phyloP scores from a whole-genome alignment of 2,797 vertebrate genomes.

The Enteromius viviparus region DNA sequence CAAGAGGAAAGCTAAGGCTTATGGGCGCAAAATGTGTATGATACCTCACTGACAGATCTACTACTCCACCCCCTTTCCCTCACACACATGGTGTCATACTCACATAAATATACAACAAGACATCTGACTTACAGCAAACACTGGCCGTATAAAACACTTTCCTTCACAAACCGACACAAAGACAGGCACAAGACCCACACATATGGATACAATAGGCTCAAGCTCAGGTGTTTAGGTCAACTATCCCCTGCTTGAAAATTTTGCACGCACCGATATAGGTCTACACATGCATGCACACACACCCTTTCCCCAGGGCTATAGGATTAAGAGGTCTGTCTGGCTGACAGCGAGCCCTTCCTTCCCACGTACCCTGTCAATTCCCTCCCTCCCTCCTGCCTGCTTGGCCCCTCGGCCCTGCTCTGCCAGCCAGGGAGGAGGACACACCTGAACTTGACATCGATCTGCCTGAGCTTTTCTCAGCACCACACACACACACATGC shows the following conservation, averaged over 20 bases:
- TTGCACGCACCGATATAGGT: conserved; percentile 64
- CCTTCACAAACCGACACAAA: conserved; percentile 28
- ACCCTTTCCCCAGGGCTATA: conserved; percentile 81
- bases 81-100: conserved; percentile 72
- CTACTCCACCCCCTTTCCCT: conserved; percentile 45
- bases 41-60: conserved; percentile 60
- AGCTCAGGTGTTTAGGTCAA: conserved; percentile 47
- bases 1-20: conserved; percentile 31
- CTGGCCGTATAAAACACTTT: not conserved
- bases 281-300: conserved; percentile 62
- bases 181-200: conserved; percentile 43
- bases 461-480: conserved; percentile 52
- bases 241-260: conserved; percentile 46
- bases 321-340: conserved; percentile 86
- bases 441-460: conserved; percentile 75
- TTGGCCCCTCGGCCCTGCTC: conserved; percentile 64
- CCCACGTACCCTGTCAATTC: conserved; percentile 79
- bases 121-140: conserved; percentile 71
- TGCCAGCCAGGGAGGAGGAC: conserved; percentile 68
- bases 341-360: conserved; percentile 84
- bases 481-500: conserved; percentile 44
- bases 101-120: conserved; percentile 72
- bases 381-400: conserved; percentile 58
- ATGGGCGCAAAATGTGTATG: conserved; percentile 59
- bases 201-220: conserved; percentile 51